phyloP scores from a whole-genome alignment of 2,113 vertebrate species.

The Thunnus thynnus region DNA sequence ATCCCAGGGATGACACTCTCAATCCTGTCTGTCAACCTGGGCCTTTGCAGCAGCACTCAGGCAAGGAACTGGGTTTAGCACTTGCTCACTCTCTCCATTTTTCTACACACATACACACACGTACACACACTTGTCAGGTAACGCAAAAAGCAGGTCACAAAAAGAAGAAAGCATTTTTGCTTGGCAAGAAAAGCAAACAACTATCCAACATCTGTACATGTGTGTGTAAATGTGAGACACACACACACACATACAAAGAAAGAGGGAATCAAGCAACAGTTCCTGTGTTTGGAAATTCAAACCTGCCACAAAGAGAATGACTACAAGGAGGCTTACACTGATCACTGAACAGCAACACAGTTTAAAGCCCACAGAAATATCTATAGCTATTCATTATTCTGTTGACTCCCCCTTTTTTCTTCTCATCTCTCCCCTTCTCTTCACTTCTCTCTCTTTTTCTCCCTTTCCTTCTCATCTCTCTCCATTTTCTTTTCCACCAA shows the following conservation, averaged over 20 bases:
- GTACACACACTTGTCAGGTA: conserved; percentile 58
- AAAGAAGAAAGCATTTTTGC: conserved; percentile 83
- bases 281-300: conserved; percentile 71
- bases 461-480: conserved; percentile 33
- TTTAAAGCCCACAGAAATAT: conserved; percentile 57
- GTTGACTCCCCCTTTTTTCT: conserved; percentile 25
- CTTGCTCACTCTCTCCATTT: conserved; percentile 54
- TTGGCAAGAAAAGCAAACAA: conserved; percentile 81
- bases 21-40: conserved; percentile 82
- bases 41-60: conserved; percentile 77
- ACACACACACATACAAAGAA: conserved; percentile 53
- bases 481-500: conserved; percentile 58
- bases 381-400: conserved; percentile 47
- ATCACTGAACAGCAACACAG: conserved; percentile 59
- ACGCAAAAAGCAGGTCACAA: conserved; percentile 63
- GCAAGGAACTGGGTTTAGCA: conserved; percentile 73
- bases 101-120: conserved; percentile 2
- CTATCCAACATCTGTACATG: conserved; percentile 67
- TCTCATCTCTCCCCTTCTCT: conserved; percentile 3
- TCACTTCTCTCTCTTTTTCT: not conserved
- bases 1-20: conserved; percentile 80
- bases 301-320: conserved; percentile 65
- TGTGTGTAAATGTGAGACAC: conserved; percentile 38
- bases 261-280: conserved; percentile 65
- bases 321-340: conserved; percentile 33